Evolutionary conservation across 1,140 invertebrate genomes (phyloP), one percentile per base, ranked within the genome.

Genomic region (Micrasema minimum): DNA sequence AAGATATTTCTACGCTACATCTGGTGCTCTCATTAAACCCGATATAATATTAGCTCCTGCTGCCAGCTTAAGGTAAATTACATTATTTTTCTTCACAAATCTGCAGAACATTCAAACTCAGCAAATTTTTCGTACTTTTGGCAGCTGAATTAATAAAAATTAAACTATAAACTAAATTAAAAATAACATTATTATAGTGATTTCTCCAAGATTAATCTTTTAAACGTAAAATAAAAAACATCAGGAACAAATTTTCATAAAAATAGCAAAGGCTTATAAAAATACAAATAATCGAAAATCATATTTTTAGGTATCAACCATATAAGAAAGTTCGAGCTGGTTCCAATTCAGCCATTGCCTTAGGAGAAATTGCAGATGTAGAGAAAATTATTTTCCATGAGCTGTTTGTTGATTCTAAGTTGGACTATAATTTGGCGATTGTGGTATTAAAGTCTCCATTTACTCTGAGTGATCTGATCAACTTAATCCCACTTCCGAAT

Each of bases 281-380:
- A n/a, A n/a, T n/a, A n/a, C n/a, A n/a, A n/a, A n/a, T n/a, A n/a
- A n/a, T n/a, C n/a, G n/a, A n/a, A n/a, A n/a, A n/a, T n/a, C n/a
- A n/a, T n/a, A n/a, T 31, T 31, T 31, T 4, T 12, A n/a, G 41
- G 41, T 45, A 5, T 11, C 41, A 12, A 11, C 41, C 2, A 53
- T 53, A 26, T 14, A 35, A 12, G 6, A 53, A 53, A 31, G 50
- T 53, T 9, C 20, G 50, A 26, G 50, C 50, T 53, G 50, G 50
- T 12, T 26, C 20, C 26, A 53, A 53, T 11, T 18, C 18, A n/a
- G 50, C 50, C 2, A 12, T 53, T 18, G 22, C 26, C 5, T 26
- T 53, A 31, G 50, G 50, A 5, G 22, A 53, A 11, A 53, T 53
- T 26, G 23, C 23, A 6, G 50, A 53, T 1, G 16, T 53, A 20